Percentiles rank a stretch among this genome's conserved stretches.
Evolutionary conservation across 2,888 invertebrate species (phyloP).

Genomic region (Catocala nupta): DNA sequence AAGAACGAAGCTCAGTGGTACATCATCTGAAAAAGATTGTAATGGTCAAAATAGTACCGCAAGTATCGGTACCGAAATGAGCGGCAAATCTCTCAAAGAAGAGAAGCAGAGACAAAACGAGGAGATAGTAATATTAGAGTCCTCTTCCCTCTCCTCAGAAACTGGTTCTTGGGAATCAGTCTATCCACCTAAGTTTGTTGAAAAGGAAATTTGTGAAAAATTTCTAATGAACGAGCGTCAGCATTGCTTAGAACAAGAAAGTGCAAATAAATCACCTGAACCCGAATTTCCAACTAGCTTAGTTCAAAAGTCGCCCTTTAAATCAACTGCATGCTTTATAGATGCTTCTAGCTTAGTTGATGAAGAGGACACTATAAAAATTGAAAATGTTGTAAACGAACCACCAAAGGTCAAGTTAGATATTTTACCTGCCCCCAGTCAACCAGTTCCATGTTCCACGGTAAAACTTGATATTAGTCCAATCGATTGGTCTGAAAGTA

Average conservation of each 20-base stretch:
- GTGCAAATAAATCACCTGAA: conserved; percentile 44
- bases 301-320: conserved; percentile 63
- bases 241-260: conserved; percentile 54
- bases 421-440: conserved; percentile 60
- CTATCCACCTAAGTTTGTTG: conserved; percentile 80
- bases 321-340: conserved; percentile 89
- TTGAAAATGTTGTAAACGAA: conserved; percentile 39
- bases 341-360: conserved; percentile 92
- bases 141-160: conserved; percentile 89
- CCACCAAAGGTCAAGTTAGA: conserved; percentile 38
- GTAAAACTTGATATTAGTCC: conserved; percentile 69
- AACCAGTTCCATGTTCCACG: conserved; percentile 69
- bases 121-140: conserved; percentile 88
- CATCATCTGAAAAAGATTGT: conserved; percentile 52
- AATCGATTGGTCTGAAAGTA: conserved; percentile 73
- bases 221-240: conserved; percentile 76
- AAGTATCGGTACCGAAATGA: conserved; percentile 51
- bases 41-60: conserved; percentile 51
- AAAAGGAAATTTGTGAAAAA: conserved; percentile 78
- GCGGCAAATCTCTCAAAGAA: conserved; percentile 79
- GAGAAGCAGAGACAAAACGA: conserved; percentile 89
- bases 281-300: conserved; percentile 71
- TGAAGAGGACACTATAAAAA: conserved; percentile 82
- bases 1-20: conserved; percentile 49
- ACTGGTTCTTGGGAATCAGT: conserved; percentile 90